Conservation (phyloP, 2,797 vertebrate genomes). For the Pipistrellus pygmaeus region DNA sequence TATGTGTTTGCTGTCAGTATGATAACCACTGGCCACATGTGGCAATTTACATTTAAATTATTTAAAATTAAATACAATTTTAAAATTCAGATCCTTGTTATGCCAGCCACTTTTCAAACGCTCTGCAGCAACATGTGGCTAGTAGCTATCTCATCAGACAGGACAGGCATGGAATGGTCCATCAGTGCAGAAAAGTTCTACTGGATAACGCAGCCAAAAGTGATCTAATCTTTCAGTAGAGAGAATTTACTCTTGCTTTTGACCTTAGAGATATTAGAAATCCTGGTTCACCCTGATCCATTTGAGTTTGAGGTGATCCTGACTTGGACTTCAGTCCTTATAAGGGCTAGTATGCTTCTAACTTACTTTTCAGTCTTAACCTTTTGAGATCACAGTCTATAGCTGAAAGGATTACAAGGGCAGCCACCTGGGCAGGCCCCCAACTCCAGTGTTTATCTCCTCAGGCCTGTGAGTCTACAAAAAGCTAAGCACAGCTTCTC, state of each 20-base stretch:
- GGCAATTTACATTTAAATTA: constrained; percentile 29
- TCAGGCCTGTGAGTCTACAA: not conserved
- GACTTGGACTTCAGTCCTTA: not conserved
- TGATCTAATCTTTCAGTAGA: not conserved
- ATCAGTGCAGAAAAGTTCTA: not conserved
- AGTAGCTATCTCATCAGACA: not conserved
- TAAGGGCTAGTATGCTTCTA: not conserved
- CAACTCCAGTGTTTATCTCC: not conserved
- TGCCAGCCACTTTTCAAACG: not conserved
- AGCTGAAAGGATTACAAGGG: not conserved
- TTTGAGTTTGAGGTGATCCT: not conserved
- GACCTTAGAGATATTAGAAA: not conserved
- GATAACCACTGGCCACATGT: not conserved
- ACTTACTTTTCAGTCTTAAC: not conserved
- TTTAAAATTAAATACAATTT: constrained; percentile 43
- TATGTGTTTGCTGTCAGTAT: not conserved
- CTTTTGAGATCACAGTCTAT: not conserved
- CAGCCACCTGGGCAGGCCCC: not conserved
- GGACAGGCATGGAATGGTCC: not conserved
- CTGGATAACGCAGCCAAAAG: not conserved
- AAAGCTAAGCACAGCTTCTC: not conserved
- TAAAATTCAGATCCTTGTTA: not conserved
- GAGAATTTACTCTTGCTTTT: constrained; percentile 8
- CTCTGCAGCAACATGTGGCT: not conserved
- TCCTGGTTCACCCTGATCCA: not conserved